Evolutionary conservation across 1,140 invertebrate genomes (phyloP).

Genomic region (Drosophila suzukii): DNA sequence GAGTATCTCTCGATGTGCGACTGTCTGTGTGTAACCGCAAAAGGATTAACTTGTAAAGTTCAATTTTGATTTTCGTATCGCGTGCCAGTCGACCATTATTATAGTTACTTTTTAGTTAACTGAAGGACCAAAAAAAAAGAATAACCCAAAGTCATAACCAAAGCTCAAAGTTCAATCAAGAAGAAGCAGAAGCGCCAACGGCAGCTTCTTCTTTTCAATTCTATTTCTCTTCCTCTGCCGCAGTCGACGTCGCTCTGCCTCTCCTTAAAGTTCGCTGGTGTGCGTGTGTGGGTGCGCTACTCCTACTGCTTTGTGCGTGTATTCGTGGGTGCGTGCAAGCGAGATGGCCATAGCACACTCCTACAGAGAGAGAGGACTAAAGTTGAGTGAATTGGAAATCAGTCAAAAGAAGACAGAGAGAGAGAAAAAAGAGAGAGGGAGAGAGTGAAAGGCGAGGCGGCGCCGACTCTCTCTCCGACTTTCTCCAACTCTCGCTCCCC

Average conservation of each 20-base stretch:
- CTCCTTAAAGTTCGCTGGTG: background rate
- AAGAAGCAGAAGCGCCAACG: constrained; percentile 19
- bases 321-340: constrained; percentile 41
- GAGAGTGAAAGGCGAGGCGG: constrained; percentile 38
- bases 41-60: constrained; percentile 82
- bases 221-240: constrained; percentile 16
- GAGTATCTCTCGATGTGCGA: constrained; percentile 12
- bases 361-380: constrained; percentile 11
- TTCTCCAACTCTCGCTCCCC: constrained; percentile 12
- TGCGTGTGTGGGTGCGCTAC: constrained; percentile 8
- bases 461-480: constrained; percentile 5
- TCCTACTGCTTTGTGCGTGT: constrained; percentile 24
- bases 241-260: constrained; percentile 1
- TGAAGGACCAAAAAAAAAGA: constrained; percentile 12
- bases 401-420: constrained; percentile 35
- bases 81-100: constrained; percentile 64
- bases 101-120: constrained; percentile 44
- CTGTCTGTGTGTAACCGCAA: constrained; percentile 43
- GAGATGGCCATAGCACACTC: constrained; percentile 46
- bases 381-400: constrained; percentile 55
- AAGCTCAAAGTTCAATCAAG: constrained; percentile 50
- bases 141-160: constrained; percentile 38
- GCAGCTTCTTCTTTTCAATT: constrained; percentile 21
- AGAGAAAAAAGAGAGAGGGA: constrained; percentile 36
- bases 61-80: constrained; percentile 79